Evolutionary conservation across 2,113 vertebrate genomes (phyloP).

Genomic region (Acrocephalus kingi): DNA sequence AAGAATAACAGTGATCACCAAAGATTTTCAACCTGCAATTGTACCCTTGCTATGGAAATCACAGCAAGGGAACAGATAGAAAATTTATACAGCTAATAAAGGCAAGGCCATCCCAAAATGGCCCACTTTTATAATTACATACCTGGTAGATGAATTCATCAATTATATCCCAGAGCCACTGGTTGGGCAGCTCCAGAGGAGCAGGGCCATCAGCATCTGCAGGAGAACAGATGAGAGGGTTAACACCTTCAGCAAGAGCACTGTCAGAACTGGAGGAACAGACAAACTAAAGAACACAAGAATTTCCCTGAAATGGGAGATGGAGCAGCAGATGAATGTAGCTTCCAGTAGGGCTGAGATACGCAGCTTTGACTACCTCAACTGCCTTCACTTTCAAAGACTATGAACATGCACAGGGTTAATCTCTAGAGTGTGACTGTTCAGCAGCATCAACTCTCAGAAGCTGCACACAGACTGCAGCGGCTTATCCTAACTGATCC

Average conservation of each 20-base stretch:
- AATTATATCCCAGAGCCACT: slow-evolving; percentile 99
- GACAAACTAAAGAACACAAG: background rate
- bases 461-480: background rate
- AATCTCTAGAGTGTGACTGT: background rate
- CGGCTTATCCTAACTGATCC: background rate
- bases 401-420: accelerated
- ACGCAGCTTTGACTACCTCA: background rate
- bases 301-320: background rate
- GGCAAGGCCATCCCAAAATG: background rate
- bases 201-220: slow-evolving; percentile 97
- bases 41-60: background rate
- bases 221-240: background rate
- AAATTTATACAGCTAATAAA: background rate
- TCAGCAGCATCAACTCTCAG: background rate
- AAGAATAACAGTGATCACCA: background rate
- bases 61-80: background rate
- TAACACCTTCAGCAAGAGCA: background rate
- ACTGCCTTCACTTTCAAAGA: background rate
- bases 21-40: background rate
- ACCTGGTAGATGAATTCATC: slow-evolving; percentile 99
- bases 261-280: background rate
- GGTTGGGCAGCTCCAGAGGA: slow-evolving; percentile 95
- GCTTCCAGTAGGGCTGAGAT: background rate
- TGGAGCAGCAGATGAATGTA: background rate
- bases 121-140: background rate